Conservation (phyloP, 2,113 vertebrate species). For the Centrocercus urophasianus region DNA sequence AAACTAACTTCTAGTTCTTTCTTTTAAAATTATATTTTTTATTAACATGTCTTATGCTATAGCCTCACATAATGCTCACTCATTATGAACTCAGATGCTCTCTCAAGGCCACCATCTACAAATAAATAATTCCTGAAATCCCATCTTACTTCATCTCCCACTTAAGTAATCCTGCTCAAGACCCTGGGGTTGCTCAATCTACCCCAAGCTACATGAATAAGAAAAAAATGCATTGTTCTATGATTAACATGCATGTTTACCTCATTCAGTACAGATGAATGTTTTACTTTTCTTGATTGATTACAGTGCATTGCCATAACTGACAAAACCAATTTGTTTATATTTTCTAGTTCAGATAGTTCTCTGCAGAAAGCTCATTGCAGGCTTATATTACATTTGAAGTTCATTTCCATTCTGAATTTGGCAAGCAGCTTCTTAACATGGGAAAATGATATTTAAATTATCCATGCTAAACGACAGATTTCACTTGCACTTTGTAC, state of each 20-base stretch:
- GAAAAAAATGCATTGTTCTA: background rate
- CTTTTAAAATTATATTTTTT: background rate
- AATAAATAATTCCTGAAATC: background rate
- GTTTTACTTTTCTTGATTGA: background rate
- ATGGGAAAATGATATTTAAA: slow-evolving; percentile 21
- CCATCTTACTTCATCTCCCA: background rate
- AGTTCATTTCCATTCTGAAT: slow-evolving; percentile 9
- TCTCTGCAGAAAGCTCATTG: slow-evolving; percentile 10
- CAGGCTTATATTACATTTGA: background rate
- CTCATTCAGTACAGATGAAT: background rate
- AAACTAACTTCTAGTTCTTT: background rate
- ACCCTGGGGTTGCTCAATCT: background rate
- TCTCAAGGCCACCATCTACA: background rate
- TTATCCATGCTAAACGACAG: slow-evolving; percentile 8
- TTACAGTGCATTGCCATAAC: background rate
- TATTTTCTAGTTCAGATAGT: slow-evolving; percentile 44
- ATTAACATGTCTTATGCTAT: background rate
- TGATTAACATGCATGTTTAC: background rate
- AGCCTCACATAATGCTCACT: background rate
- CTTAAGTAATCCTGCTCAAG: background rate
- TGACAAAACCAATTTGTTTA: background rate
- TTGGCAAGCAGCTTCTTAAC: background rate
- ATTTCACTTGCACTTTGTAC: slow-evolving; percentile 15
- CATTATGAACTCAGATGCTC: background rate
- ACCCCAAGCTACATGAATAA: background rate